phyloP scores from a whole-genome alignment of 1,140 invertebrate species.

The Lepidostoma basale region DNA sequence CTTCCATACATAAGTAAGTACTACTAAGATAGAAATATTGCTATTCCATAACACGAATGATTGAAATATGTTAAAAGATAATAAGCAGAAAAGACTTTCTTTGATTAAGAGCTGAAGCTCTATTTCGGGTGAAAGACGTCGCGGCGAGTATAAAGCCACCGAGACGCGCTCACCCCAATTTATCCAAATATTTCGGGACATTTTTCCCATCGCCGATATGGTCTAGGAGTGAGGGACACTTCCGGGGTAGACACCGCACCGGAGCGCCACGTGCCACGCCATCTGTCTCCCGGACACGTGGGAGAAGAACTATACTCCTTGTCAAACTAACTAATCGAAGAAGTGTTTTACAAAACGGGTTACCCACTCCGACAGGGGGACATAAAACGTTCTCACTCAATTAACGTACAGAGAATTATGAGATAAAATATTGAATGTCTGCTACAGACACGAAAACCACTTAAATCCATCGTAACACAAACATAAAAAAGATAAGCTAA shows the following conservation, averaged over 20 bases:
- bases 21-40: neutral
- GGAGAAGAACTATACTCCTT: no score
- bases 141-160: neutral
- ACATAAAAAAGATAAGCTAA: no score
- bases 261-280: slow-evolving; percentile 9
- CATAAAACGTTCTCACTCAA: neutral
- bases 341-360: neutral
- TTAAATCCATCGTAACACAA: neutral
- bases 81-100: neutral
- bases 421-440: neutral
- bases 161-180: neutral
- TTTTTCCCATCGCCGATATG: slow-evolving; percentile 1
- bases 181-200: neutral
- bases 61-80: neutral
- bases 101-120: neutral
- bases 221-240: slow-evolving; percentile 10
- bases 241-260: no score
- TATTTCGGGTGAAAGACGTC: neutral
- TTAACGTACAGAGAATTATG: neutral
- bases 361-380: neutral
- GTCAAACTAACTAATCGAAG: neutral
- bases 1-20: no score
- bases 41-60: neutral
- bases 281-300: neutral
- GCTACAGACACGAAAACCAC: neutral